Conservation (phyloP, 2,113 vertebrate genomes). For the Spea bombifrons region DNA sequence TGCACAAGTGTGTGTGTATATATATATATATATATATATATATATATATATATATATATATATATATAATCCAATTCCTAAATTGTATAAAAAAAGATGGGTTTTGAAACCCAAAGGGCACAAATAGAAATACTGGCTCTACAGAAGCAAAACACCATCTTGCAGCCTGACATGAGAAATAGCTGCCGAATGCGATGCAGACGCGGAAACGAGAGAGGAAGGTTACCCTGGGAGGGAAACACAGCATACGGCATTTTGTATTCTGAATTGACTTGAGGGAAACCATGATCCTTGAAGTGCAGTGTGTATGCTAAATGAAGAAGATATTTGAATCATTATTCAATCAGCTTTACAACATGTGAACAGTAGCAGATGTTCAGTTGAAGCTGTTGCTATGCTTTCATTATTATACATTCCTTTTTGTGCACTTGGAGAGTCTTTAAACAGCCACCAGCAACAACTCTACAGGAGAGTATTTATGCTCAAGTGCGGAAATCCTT, state of each 20-base stretch:
- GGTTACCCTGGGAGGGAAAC: slow-evolving; percentile 25
- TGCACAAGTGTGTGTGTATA: too few relatives aligned
- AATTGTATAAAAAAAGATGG: too few relatives aligned
- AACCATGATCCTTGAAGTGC: slow-evolving; percentile 41
- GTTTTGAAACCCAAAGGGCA: slow-evolving; percentile 37
- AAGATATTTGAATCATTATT: slow-evolving; percentile 42
- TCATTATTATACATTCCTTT: slow-evolving; percentile 34
- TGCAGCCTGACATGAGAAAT: slow-evolving; percentile 51
- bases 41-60: too few relatives aligned
- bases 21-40: too few relatives aligned
- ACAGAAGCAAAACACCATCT: slow-evolving; percentile 51
- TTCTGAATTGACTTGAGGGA: slow-evolving; percentile 40
- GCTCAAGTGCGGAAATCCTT: background rate
- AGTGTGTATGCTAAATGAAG: slow-evolving; percentile 35
- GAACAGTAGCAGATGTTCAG: slow-evolving; percentile 39
- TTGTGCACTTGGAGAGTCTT: slow-evolving; percentile 14
- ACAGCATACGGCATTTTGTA: slow-evolving; percentile 44
- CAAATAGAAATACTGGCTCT: slow-evolving; percentile 52
- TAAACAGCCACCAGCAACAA: slow-evolving; percentile 14
- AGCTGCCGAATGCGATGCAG: slow-evolving; percentile 38
- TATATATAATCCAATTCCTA: too few relatives aligned
- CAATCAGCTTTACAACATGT: slow-evolving; percentile 39
- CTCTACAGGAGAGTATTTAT: background rate
- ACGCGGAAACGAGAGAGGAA: slow-evolving; percentile 1
- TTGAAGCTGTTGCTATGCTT: slow-evolving; percentile 11